phyloP scores from a whole-genome alignment of 92 coral and sea anemone species.

The Palythoa heliodiscus region DNA sequence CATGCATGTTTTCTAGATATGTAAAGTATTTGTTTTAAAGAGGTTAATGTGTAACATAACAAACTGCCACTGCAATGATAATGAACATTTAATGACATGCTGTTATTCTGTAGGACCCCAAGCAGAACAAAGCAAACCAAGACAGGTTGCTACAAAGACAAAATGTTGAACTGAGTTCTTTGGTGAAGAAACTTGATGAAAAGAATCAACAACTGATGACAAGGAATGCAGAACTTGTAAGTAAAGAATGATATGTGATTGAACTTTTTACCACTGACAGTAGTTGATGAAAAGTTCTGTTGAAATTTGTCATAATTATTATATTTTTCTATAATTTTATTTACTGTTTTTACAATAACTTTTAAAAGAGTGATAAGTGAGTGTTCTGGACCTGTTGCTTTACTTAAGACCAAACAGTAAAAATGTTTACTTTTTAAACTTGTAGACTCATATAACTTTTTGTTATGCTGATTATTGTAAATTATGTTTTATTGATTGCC shows the following conservation, averaged over 20 bases:
- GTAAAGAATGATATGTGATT: constrained; percentile 3
- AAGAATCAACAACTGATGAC: constrained; percentile 87
- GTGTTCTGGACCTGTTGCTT: too few relatives aligned
- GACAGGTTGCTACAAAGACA: constrained; percentile 70
- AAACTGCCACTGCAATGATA: not conserved
- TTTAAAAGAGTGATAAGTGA: too few relatives aligned
- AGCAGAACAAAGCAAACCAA: constrained; percentile 50
- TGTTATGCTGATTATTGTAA: too few relatives aligned
- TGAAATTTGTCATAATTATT: not conserved
- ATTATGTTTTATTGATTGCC: too few relatives aligned
- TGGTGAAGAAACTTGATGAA: constrained; percentile 87
- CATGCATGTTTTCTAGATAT: too few relatives aligned
- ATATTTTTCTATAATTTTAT: not conserved
- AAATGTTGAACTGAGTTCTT: constrained; percentile 81
- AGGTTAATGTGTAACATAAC: too few relatives aligned
- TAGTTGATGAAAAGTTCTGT: not conserved
- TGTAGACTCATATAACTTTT: too few relatives aligned
- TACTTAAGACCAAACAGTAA: too few relatives aligned
- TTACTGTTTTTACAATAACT: too few relatives aligned
- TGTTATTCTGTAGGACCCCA: constrained; percentile 24
- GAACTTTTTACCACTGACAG: not conserved
- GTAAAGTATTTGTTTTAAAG: too few relatives aligned
- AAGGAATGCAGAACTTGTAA: constrained; percentile 85
- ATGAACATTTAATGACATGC: not conserved
- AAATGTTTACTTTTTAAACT: too few relatives aligned